A percentile compares a stretch with the other conserved stretches of the same genome.
phyloP scores from a whole-genome alignment of 2,797 vertebrate genomes.

The Spinus olivaceus region DNA sequence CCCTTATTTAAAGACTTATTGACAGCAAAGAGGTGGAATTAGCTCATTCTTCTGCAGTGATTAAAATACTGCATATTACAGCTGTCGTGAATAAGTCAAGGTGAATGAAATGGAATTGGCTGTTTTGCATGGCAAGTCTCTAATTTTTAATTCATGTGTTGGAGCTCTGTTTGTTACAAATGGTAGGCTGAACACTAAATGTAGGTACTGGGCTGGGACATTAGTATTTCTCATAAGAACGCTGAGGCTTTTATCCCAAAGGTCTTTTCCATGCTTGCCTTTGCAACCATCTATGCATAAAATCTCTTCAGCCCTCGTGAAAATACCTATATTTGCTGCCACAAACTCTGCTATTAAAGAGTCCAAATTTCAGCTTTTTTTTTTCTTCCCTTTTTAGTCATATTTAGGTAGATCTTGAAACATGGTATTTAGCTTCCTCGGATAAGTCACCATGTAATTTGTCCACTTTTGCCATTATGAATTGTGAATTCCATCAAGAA shows the following conservation, averaged over 20 bases:
- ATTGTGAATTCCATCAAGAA: not conserved
- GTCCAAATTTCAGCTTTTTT: not conserved
- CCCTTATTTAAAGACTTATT: not conserved
- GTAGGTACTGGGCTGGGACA: not conserved
- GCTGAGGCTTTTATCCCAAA: not conserved
- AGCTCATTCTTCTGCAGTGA: not conserved
- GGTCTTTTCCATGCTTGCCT: not conserved
- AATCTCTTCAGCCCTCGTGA: not conserved
- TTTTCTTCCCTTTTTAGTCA: not conserved
- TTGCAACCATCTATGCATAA: not conserved
- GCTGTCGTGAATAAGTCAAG: not conserved
- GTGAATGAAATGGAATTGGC: constrained; percentile 1
- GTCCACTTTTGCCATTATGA: not conserved
- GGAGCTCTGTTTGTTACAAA: not conserved
- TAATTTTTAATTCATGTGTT: constrained; percentile 7
- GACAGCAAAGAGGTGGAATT: not conserved
- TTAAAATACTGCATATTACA: not conserved
- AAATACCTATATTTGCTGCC: not conserved
- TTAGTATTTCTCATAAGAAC: not conserved
- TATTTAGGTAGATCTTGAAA: not conserved
- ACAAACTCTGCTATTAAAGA: not conserved
- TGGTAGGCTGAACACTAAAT: not conserved
- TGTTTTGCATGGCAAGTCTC: not conserved
- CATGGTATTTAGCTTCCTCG: not conserved
- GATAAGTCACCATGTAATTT: not conserved